Evolutionary conservation across 2,888 invertebrate genomes (phyloP).

Genomic region (Cataglyphis altisquamis): DNA sequence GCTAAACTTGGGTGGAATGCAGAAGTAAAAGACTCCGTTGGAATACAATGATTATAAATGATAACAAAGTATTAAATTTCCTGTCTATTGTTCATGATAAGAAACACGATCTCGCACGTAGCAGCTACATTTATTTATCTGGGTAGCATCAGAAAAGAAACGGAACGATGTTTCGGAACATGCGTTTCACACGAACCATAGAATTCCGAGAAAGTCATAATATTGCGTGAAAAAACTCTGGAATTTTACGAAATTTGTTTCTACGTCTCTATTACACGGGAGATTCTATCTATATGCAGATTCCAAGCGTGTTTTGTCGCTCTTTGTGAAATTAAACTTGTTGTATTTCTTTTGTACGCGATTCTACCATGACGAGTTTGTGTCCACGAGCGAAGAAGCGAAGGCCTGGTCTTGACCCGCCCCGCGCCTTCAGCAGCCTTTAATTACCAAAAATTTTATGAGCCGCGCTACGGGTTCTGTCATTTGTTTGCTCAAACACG

Average conservation of each 20-base stretch:
- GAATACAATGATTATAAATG: slow-evolving; percentile 42
- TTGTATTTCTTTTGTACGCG: slow-evolving; percentile 57
- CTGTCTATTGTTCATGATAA: slow-evolving; percentile 39
- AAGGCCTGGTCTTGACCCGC: slow-evolving; percentile 67
- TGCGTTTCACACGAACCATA: slow-evolving; percentile 38
- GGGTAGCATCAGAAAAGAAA: slow-evolving; percentile 41
- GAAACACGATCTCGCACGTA: slow-evolving; percentile 43
- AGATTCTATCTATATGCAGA: slow-evolving; percentile 77
- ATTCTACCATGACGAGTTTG: slow-evolving; percentile 38
- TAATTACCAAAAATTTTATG: slow-evolving; percentile 84
- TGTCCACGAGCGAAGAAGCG: slow-evolving; percentile 63
- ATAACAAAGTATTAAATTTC: slow-evolving; percentile 46
- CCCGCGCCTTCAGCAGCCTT: slow-evolving; percentile 76
- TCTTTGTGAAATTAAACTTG: slow-evolving; percentile 68
- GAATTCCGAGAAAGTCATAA: slow-evolving; percentile 27
- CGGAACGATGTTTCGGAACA: slow-evolving; percentile 37
- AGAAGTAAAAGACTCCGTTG: not conserved
- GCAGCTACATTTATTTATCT: slow-evolving; percentile 40
- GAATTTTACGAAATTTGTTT: slow-evolving; percentile 44
- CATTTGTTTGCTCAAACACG: slow-evolving; percentile 81
- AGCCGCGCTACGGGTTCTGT: slow-evolving; percentile 76
- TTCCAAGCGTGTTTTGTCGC: slow-evolving; percentile 64
- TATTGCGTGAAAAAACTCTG: slow-evolving; percentile 8
- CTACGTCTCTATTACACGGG: slow-evolving; percentile 70
- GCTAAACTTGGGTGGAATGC: slow-evolving; percentile 13